Conservation (phyloP, 2,888 invertebrate genomes). For the Noctuana brunneofusca region DNA sequence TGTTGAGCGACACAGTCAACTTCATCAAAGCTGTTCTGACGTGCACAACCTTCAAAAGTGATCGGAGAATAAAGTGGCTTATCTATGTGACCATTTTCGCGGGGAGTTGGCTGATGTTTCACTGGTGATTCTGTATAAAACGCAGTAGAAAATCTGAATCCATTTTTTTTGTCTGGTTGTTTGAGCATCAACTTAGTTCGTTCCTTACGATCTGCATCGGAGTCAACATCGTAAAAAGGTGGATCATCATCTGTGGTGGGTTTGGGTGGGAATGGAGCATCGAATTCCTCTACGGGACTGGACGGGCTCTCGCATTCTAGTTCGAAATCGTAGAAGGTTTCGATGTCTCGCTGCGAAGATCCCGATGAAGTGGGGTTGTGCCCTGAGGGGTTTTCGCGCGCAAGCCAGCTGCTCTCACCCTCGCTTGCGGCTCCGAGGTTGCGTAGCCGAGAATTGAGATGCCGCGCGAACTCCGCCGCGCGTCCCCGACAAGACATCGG, state of each 20-base stretch:
- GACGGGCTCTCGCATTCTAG: slow-evolving; percentile 86
- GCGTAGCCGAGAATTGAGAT: slow-evolving; percentile 88
- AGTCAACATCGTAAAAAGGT: slow-evolving; percentile 79
- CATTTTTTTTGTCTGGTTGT: slow-evolving; percentile 80
- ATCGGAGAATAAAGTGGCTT: slow-evolving; percentile 73
- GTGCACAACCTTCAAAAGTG: slow-evolving; percentile 75
- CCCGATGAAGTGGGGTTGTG: slow-evolving; percentile 54
- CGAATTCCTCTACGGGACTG: slow-evolving; percentile 85
- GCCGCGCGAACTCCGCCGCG: slow-evolving; percentile 91
- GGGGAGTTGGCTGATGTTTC: slow-evolving; percentile 67
- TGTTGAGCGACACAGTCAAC: slow-evolving; percentile 57
- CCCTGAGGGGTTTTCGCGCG: slow-evolving; percentile 50
- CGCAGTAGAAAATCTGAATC: slow-evolving; percentile 69
- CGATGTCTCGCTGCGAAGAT: slow-evolving; percentile 66
- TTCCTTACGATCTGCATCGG: slow-evolving; percentile 69
- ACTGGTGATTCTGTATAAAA: slow-evolving; percentile 74
- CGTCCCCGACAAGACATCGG: slow-evolving; percentile 91
- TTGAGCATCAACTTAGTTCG: slow-evolving; percentile 59
- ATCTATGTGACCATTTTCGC: slow-evolving; percentile 73
- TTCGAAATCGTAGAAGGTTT: slow-evolving; percentile 86
- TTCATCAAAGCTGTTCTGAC: slow-evolving; percentile 71
- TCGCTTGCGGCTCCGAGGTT: slow-evolving; percentile 84
- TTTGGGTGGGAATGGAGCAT: slow-evolving; percentile 79
- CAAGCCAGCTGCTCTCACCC: slow-evolving; percentile 72
- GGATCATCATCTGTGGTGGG: slow-evolving; percentile 80